These are phyloP conservation scores for Metaphire vulgaris DNA, from an alignment of 1,140 invertebrate species.

Conservation along the genomic window DNA sequence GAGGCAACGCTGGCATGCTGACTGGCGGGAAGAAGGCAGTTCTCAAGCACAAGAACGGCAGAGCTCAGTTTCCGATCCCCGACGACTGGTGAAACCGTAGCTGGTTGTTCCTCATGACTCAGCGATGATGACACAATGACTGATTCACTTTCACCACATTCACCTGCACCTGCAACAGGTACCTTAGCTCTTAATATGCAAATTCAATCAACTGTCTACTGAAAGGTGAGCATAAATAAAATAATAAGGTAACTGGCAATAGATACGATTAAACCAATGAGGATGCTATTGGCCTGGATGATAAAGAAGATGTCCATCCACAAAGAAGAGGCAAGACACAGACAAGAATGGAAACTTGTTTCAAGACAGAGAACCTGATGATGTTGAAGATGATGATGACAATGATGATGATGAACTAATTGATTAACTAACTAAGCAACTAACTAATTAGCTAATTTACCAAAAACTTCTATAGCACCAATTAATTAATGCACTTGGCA, in stretches of 20 bases:
- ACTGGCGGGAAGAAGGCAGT: background rate
- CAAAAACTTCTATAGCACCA: too few species aligned
- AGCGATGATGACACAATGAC: background rate
- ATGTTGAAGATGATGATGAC: too few species aligned
- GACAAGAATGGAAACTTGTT: too few species aligned
- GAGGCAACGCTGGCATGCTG: background rate
- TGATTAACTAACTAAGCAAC: too few species aligned
- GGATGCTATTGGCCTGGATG: background rate
- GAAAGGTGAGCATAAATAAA: background rate
- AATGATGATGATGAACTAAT: too few species aligned
- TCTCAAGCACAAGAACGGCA: background rate
- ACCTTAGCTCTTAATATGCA: too few species aligned
- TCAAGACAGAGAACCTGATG: too few species aligned
- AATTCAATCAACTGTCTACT: background rate
- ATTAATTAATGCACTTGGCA: too few species aligned
- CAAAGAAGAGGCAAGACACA: background rate
- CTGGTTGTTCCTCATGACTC: background rate
- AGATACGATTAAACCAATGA: background rate
- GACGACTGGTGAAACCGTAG: background rate
- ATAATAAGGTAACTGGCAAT: background rate
- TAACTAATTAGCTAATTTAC: too few species aligned
- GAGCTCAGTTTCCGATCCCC: background rate
- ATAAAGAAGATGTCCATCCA: background rate
- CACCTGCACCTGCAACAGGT: too few species aligned
- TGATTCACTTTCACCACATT: background rate